Evolutionary conservation across 2,888 invertebrate species (phyloP), one percentile per base, ranked within the genome.

Genomic region (Netelia virgata): DNA sequence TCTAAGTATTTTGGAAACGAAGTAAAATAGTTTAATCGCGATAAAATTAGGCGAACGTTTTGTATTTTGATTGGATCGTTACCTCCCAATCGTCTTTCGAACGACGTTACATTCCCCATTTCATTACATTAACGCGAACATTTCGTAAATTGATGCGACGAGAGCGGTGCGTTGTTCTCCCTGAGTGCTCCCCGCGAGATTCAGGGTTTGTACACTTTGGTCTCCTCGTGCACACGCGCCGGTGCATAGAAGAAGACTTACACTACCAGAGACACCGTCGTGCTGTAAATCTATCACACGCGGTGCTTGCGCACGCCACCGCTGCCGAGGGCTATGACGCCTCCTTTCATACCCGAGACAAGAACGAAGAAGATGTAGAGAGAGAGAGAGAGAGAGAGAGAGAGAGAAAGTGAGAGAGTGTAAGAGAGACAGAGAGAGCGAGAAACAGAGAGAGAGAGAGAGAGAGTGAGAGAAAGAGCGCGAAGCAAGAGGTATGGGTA

Each of bases 321-420:
- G 61, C 50, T 23, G 68, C 61, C 72, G 53, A n/a, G 66, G 73
- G 69, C 53, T 63, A 75, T 80, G 72, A 80, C 80, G 80, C 75
- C 55, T 59, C 68, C 59, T 47, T 47, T 47, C 11, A 47, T 10
- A 47, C 11, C 10, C 11, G 47, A 47, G 47, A 47, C 47, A 47
- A 47, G 47, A 47, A 47, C 47, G 47, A 14, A 14, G 14, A 14
- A 47, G 10, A 47, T 47, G 47, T 47, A 47, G 11, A 3, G 1
- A 47, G 3, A 0, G 47, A 47, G 14, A 47, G 14, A 47, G 9
- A 47, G 47, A 47, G 47, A 47, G 47, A 11, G 14, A 0, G 47
- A 11, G 47, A 11, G 47, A 47, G 47, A n/a, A n/a, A n/a, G n/a
- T n/a, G 43, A 1, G 43, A 3, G 43, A 3, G 43, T 2, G 43